Conservation (phyloP, 2,888 invertebrate species). For the Netelia virgata region DNA sequence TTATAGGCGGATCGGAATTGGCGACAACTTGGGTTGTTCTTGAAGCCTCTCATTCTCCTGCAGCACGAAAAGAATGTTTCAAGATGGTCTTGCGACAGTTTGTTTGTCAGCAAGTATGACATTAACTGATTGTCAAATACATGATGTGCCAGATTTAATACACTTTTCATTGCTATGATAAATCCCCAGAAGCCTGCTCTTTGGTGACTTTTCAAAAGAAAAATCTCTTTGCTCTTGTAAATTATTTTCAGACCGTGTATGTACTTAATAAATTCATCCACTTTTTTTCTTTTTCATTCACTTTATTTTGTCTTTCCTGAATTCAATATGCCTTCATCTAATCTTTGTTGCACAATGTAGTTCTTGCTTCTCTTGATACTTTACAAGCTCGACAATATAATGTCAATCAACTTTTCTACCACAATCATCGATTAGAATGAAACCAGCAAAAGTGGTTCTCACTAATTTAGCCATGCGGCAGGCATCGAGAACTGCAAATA, state of each 20-base stretch:
- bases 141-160: conserved; percentile 10
- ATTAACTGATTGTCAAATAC: conserved; percentile 13
- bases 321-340: conserved; percentile 7
- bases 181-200: conserved; percentile 5
- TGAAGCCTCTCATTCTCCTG: conserved; percentile 13
- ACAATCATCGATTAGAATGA: conserved; percentile 17
- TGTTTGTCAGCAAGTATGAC: conserved; percentile 10
- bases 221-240: background rate
- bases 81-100: conserved; percentile 7
- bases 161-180: conserved; percentile 2
- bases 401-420: conserved; percentile 16
- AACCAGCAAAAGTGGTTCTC: conserved; percentile 13
- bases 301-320: conserved; percentile 13
- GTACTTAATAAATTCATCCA: conserved; percentile 8
- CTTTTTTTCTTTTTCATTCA: too few relatives aligned
- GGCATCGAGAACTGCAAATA: conserved; percentile 1
- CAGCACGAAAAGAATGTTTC: conserved; percentile 11
- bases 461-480: conserved; percentile 1
- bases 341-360: conserved; percentile 21
- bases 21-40: conserved; percentile 6
- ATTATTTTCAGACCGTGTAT: conserved; percentile 14
- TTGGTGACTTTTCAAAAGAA: conserved; percentile 3
- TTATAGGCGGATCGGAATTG: conserved; percentile 12
- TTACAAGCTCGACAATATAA: conserved; percentile 28
- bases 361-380: conserved; percentile 11